Percentiles rank a stretch among this genome's conserved stretches.
phyloP scores from a whole-genome alignment of 2,888 invertebrate genomes.

The Caenorhabditis afra region DNA sequence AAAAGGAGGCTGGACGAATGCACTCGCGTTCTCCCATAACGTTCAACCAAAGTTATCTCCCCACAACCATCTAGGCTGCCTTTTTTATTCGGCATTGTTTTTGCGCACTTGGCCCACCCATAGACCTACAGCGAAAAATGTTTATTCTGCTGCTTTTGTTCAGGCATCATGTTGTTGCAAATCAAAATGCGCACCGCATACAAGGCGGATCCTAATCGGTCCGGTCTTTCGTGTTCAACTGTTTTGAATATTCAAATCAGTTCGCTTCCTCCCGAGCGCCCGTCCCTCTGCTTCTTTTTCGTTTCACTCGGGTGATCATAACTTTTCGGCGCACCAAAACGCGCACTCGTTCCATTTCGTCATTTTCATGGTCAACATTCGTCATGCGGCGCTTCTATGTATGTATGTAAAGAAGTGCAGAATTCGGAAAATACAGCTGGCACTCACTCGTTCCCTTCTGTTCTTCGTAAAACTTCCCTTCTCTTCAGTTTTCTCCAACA shows the following conservation, averaged over 20 bases:
- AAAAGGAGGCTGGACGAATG: conserved; percentile 24
- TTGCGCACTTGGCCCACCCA: conserved; percentile 51
- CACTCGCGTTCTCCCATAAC: conserved; percentile 13
- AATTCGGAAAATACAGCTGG: conserved; percentile 29
- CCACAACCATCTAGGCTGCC: neutral
- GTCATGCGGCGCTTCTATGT: neutral
- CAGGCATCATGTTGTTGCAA: conserved; percentile 51
- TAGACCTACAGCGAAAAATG: conserved; percentile 56
- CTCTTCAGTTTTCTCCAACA: no score
- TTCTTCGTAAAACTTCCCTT: neutral
- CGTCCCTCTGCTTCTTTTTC: conserved; percentile 12
- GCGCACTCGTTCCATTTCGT: conserved; percentile 9
- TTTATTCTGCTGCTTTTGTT: conserved; percentile 63
- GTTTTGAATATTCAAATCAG: conserved; percentile 59
- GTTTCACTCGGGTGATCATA: conserved; percentile 27
- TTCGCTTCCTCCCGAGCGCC: conserved; percentile 28
- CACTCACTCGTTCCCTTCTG: conserved; percentile 6
- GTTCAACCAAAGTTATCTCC: conserved; percentile 11
- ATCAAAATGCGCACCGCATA: conserved; percentile 55
- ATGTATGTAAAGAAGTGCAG: conserved; percentile 23
- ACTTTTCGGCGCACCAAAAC: conserved; percentile 8
- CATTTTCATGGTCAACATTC: neutral
- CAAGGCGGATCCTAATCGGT: conserved; percentile 44
- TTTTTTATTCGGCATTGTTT: conserved; percentile 42
- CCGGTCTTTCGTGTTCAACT: conserved; percentile 54